Evolutionary conservation across 2,888 invertebrate species (phyloP), one percentile per base, ranked within the genome.

Genomic region (Drosophila prostipennis): DNA sequence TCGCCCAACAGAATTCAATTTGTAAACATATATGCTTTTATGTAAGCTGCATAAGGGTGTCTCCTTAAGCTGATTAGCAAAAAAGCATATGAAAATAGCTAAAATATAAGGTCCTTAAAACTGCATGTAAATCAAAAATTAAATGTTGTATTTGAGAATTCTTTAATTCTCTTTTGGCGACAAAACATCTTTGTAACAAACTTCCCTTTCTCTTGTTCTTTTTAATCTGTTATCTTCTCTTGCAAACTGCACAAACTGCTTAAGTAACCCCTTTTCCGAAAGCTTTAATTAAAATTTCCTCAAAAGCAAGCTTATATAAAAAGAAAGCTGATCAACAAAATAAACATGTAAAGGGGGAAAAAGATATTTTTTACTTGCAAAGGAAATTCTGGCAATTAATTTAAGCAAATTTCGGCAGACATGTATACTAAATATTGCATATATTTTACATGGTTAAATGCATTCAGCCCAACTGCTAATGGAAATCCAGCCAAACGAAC

Each of bases 311-410:
- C 37, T 32, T 10, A 6, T 29, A 59, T 11, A n/a, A 26, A 36
- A 14, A 26, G 37, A 61, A 54, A 59, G 13, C 64, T 23, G 64
- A 61, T 63, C 63, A 19, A 36, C 39, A 53, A 53, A 64, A 53
- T 61, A 61, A 37, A 45, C 63, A 39, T 23, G 16, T 8, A 64
- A 34, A 46, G 58, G 10, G 13, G 37, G 13, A 13, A 26, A 43
- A 37, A 29, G 34, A 39, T 23, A 46, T 32, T 26, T 65, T 36
- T 13, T 26, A 53, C 65, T 60, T 16, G 34, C 16, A 65, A 58
- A 53, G 40, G 58, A 57, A 69, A 46, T 60, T 49, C 58, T 52
- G 54, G 79, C 79, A 79, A 78, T 83, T 83, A 84, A 79, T 87
- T 84, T 76, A 56, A 70, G 84, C 76, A 74, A 71, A 71, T 78